These are phyloP conservation scores for Spodoptera exigua DNA, from an alignment of 2,888 invertebrate species.

Conservation along the genomic window DNA sequence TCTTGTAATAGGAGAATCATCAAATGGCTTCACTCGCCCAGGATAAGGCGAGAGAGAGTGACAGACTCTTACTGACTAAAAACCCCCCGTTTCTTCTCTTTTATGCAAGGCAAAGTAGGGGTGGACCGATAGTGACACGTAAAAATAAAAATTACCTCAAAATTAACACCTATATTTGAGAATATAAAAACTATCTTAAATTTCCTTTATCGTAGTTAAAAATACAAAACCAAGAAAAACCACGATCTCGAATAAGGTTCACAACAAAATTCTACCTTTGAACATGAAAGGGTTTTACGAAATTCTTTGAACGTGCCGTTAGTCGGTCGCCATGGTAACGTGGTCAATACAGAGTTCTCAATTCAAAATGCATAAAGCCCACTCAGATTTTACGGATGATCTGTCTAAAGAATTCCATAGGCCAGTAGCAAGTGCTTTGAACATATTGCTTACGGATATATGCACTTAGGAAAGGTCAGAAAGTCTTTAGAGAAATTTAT, in stretches of 20 bases:
- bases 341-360: neutral
- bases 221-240: no score
- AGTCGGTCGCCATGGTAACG: constrained; percentile 20
- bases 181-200: no score
- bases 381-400: constrained; percentile 34
- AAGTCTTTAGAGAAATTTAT: constrained; percentile 1
- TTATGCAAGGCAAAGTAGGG: no score
- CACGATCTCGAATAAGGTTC: neutral
- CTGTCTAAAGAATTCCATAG: constrained; percentile 23
- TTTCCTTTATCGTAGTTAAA: no score
- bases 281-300: neutral
- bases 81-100: no score
- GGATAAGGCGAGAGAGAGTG: no score
- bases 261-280: neutral
- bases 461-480: constrained; percentile 14
- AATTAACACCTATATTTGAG: no score
- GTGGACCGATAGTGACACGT: no score
- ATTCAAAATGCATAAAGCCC: constrained; percentile 24
- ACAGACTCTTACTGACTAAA: no score
- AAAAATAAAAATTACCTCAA: no score
- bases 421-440: constrained; percentile 40
- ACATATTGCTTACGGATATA: constrained; percentile 23
- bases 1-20: no score
- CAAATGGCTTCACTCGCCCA: no score
- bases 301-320: neutral